Conservation (phyloP, 1,140 invertebrate species). For the Gryon sp. region DNA sequence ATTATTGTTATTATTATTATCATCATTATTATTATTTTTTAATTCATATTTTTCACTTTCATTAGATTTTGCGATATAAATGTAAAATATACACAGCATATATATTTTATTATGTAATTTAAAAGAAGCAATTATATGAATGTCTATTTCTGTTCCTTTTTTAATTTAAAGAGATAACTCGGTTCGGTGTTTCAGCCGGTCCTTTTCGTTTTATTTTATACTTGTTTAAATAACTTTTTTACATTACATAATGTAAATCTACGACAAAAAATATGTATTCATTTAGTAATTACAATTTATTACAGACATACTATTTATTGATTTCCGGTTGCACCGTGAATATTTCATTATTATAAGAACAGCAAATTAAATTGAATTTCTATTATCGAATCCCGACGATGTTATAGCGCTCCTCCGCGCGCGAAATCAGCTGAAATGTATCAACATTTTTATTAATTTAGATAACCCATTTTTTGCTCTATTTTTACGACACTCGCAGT, state of each 20-base stretch:
- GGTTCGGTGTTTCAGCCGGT: no score
- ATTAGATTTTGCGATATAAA: no score
- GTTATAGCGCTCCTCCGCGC: slow-evolving; percentile 27
- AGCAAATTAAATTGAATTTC: slow-evolving; percentile 41
- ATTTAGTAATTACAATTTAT: slow-evolving; percentile 30
- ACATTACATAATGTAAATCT: neutral
- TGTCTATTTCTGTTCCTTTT: no score
- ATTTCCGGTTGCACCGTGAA: slow-evolving; percentile 34
- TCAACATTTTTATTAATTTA: slow-evolving; percentile 36
- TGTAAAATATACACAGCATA: no score
- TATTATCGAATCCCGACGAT: slow-evolving; percentile 35
- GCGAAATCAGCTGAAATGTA: slow-evolving; percentile 24
- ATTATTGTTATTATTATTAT: no score
- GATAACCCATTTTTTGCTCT: slow-evolving; percentile 10
- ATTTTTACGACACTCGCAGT: neutral
- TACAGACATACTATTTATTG: slow-evolving; percentile 38
- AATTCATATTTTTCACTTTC: no score
- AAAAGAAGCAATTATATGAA: no score
- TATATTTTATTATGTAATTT: no score
- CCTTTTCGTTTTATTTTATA: neutral
- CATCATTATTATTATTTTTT: no score
- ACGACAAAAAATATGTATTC: slow-evolving; percentile 8
- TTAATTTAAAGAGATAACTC: no score
- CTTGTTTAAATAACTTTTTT: neutral
- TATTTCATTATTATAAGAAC: slow-evolving; percentile 31